Evolutionary conservation across 2,797 vertebrate genomes (phyloP).

Genomic region (Dendrocincla tyrannina): DNA sequence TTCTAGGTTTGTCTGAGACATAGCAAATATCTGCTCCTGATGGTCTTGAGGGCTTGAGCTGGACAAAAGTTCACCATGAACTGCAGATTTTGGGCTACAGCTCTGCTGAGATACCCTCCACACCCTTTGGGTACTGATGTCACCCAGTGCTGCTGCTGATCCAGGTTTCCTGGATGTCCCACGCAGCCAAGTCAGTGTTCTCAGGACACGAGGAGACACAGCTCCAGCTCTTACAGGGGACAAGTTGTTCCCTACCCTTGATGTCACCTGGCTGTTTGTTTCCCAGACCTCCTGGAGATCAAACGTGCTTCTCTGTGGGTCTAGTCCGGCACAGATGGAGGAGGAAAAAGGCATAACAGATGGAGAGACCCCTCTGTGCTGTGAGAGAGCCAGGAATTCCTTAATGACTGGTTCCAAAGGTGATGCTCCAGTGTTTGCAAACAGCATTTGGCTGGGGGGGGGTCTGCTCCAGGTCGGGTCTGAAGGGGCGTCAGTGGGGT

Average conservation of each 20-base stretch:
- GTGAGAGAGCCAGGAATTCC: neutral
- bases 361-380: neutral
- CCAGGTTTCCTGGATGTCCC: rapidly evolving
- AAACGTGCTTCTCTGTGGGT: rapidly evolving
- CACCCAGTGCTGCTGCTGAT: neutral
- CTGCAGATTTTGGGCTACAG: neutral
- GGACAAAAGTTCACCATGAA: neutral
- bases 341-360: neutral
- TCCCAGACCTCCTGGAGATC: neutral
- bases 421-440: neutral
- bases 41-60: neutral
- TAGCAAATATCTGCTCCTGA: neutral
- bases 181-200: rapidly evolving
- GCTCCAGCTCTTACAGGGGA: neutral
- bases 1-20: neutral
- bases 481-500: neutral
- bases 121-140: neutral
- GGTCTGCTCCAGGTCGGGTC: neutral
- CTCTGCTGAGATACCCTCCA: neutral
- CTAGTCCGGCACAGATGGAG: neutral
- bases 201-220: neutral
- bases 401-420: neutral
- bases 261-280: neutral
- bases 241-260: rapidly evolving
- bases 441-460: rapidly evolving